phyloP scores from a whole-genome alignment of 2,797 vertebrate genomes.

The Erpetoichthys calabaricus region DNA sequence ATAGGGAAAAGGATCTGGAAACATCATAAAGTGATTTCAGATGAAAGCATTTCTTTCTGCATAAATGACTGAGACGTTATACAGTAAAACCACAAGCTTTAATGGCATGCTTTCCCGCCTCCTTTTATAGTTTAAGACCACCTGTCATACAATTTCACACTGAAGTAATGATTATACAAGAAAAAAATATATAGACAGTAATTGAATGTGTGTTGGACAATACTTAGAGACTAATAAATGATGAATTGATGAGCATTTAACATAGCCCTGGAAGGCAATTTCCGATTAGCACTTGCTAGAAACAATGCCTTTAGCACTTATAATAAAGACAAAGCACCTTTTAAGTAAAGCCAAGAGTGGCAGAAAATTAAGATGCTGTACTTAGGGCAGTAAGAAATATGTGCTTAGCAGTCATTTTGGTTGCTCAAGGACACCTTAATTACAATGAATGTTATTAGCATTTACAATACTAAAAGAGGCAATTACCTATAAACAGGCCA shows the following conservation, averaged over 20 bases:
- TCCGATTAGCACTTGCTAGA: conserved; percentile 34
- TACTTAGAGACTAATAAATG: conserved; percentile 23
- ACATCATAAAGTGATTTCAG: no score
- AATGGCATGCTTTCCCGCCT: no score
- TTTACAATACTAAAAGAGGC: no score
- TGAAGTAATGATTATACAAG: conserved; percentile 22
- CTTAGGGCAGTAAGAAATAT: no score
- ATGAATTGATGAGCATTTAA: conserved; percentile 33
- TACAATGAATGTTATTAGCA: no score
- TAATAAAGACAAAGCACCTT: conserved; percentile 15
- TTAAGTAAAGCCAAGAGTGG: conserved; percentile 23
- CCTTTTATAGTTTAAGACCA: conserved; percentile 24
- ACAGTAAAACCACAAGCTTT: no score
- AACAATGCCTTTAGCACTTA: conserved; percentile 37
- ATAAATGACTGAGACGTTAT: no score
- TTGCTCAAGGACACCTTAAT: no score
- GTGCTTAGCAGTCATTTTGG: no score
- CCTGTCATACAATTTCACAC: conserved; percentile 48
- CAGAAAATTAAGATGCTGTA: background rate
- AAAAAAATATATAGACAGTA: conserved; percentile 34
- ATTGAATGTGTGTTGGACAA: conserved; percentile 46
- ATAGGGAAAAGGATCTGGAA: no score
- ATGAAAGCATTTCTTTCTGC: no score
- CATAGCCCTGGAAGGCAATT: conserved; percentile 24
- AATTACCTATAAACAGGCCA: no score